phyloP scores from a whole-genome alignment of 2,888 invertebrate species.

The Cheilosia variabilis region DNA sequence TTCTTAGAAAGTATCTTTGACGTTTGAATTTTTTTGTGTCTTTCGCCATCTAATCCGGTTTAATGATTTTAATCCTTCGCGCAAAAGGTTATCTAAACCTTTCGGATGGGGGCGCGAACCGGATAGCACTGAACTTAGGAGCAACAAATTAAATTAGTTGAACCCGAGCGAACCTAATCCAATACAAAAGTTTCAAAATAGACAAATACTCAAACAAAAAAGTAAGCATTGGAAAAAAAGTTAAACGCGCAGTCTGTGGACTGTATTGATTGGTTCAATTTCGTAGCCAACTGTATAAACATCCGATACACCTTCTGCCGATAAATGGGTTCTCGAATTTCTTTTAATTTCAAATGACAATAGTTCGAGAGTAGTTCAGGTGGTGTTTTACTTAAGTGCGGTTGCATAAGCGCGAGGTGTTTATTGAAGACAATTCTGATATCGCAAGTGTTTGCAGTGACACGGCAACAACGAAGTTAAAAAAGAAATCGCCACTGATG shows the following conservation, averaged over 20 bases:
- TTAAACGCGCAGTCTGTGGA: not conserved
- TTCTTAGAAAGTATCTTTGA: not conserved
- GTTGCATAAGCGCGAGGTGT: no score
- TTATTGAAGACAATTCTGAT: no score
- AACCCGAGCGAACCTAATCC: constrained; percentile 8
- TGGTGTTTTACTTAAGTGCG: no score
- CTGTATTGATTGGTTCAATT: not conserved
- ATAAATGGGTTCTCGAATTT: no score
- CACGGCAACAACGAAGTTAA: no score
- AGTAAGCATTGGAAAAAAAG: not conserved
- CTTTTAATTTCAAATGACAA: no score
- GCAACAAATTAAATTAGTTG: constrained; percentile 29
- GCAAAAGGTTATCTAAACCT: not conserved
- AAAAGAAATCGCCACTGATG: no score
- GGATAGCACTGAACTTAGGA: constrained; percentile 15
- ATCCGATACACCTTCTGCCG: not conserved
- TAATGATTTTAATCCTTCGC: constrained; percentile 15
- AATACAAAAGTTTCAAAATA: constrained; percentile 9
- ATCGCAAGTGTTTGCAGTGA: no score
- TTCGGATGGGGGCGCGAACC: not conserved
- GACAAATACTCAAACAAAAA: not conserved
- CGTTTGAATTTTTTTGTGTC: not conserved
- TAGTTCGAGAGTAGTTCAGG: no score
- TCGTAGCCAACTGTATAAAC: not conserved
- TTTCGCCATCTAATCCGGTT: constrained; percentile 4